phyloP scores from a whole-genome alignment of 2,888 invertebrate species.

The Conus canariensis region DNA sequence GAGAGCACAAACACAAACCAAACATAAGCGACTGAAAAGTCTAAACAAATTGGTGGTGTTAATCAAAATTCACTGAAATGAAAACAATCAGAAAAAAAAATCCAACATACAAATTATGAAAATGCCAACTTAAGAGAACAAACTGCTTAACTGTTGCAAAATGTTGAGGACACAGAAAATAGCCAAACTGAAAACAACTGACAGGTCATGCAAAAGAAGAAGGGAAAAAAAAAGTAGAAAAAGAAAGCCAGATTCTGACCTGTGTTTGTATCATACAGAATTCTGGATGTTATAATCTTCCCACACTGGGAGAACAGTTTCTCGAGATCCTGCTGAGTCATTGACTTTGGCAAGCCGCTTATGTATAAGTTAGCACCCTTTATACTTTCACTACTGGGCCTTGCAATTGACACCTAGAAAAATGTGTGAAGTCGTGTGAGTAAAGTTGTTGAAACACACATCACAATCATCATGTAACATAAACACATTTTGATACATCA shows the following conservation, averaged over 20 bases:
- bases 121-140: conserved; percentile 25
- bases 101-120: neutral
- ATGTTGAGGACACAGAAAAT: conserved; percentile 38
- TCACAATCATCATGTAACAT: conserved; percentile 41
- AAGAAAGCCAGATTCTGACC: conserved; percentile 68
- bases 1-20: neutral
- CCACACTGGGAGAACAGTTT: conserved; percentile 78
- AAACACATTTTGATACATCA: conserved; percentile 48
- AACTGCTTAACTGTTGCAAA: conserved; percentile 32
- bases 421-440: conserved; percentile 53
- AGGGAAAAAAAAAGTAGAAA: conserved; percentile 50
- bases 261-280: conserved; percentile 79
- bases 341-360: conserved; percentile 78
- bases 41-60: neutral
- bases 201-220: conserved; percentile 50
- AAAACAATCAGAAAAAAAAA: conserved; percentile 1
- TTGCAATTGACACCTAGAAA: conserved; percentile 79
- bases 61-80: neutral
- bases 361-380: conserved; percentile 80
- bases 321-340: conserved; percentile 79
- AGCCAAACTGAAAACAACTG: conserved; percentile 39
- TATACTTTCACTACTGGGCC: conserved; percentile 79
- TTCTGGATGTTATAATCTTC: conserved; percentile 79
- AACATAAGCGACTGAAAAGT: neutral
- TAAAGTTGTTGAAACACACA: conserved; percentile 37